Percentiles rank a stretch among this genome's conserved stretches.
phyloP scores from a whole-genome alignment of 2,113 vertebrate genomes.

The Fukomys damarensis region DNA sequence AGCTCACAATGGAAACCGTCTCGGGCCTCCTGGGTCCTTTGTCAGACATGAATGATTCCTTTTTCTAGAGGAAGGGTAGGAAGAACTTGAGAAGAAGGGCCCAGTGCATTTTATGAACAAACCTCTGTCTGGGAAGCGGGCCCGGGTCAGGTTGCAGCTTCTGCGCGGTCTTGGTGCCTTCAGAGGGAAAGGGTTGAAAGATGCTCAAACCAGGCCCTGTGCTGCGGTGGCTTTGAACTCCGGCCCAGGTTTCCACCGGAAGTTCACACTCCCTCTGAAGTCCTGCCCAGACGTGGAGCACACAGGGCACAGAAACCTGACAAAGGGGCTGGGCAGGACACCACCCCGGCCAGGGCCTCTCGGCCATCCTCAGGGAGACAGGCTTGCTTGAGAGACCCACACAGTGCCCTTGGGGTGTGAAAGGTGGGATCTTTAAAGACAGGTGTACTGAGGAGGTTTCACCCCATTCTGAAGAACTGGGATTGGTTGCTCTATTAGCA shows the following conservation, averaged over 20 bases:
- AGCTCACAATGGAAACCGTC: slow-evolving; percentile 89
- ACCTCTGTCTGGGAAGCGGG: slow-evolving; percentile 87
- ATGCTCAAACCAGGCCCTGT: slow-evolving; percentile 74
- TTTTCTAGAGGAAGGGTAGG: slow-evolving; percentile 88
- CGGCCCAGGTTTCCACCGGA: slow-evolving; percentile 40
- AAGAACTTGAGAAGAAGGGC: slow-evolving; percentile 91
- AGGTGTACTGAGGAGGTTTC: background rate
- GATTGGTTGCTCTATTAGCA: background rate
- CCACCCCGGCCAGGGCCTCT: background rate
- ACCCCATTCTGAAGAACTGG: slow-evolving; percentile 30
- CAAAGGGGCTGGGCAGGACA: too few species aligned
- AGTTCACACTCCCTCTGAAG: background rate
- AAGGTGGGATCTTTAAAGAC: background rate
- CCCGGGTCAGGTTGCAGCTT: slow-evolving; percentile 85
- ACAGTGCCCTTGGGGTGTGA: background rate
- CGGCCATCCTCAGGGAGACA: background rate
- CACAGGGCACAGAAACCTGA: slow-evolving; percentile 39
- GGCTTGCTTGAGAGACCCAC: background rate
- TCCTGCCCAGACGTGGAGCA: background rate
- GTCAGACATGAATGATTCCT: slow-evolving; percentile 90
- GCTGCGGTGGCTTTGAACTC: slow-evolving; percentile 73
- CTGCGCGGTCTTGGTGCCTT: slow-evolving; percentile 78
- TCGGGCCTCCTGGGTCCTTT: slow-evolving; percentile 88
- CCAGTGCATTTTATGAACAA: slow-evolving; percentile 88
- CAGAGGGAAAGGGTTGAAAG: slow-evolving; percentile 86